These are phyloP conservation scores for Stigmatopora nigra DNA, from an alignment of 2,113 vertebrate genomes.

Conservation along the genomic window DNA sequence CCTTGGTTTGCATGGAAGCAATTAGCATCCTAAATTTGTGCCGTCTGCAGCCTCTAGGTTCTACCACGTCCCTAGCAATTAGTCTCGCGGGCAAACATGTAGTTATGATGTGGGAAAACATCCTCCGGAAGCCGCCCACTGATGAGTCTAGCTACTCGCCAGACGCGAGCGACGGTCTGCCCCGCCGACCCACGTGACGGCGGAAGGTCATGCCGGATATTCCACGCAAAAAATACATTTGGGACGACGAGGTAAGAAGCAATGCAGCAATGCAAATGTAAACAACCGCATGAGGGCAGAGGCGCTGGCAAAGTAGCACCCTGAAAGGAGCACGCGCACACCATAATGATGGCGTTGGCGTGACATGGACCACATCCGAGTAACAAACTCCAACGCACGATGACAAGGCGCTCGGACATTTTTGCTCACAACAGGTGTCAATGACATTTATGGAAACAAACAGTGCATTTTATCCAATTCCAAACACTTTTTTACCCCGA, in stretches of 20 bases:
- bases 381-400: conserved; percentile 55
- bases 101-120: conserved; percentile 55
- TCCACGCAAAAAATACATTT: conserved; percentile 32
- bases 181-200: conserved; percentile 45
- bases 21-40: conserved; percentile 6
- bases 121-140: conserved; percentile 67
- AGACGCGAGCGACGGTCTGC: conserved; percentile 22
- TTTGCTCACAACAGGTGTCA: not conserved
- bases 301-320: conserved; percentile 27
- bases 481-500: no score
- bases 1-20: conserved; percentile 15
- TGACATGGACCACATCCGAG: conserved; percentile 60
- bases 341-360: conserved; percentile 63
- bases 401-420: conserved; percentile 36
- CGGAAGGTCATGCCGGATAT: conserved; percentile 62
- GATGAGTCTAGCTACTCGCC: conserved; percentile 60
- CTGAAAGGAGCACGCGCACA: conserved; percentile 38
- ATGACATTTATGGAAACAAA: no score
- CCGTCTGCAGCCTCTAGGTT: conserved; percentile 24
- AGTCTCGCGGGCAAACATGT: conserved; percentile 50
- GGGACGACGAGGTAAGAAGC: not conserved
- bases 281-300: conserved; percentile 59
- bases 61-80: conserved; percentile 51
- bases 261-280: conserved; percentile 34
- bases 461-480: no score